These are phyloP conservation scores for Sebastolobus alascanus DNA, from an alignment of 2,797 vertebrate species.

Conservation along the genomic window DNA sequence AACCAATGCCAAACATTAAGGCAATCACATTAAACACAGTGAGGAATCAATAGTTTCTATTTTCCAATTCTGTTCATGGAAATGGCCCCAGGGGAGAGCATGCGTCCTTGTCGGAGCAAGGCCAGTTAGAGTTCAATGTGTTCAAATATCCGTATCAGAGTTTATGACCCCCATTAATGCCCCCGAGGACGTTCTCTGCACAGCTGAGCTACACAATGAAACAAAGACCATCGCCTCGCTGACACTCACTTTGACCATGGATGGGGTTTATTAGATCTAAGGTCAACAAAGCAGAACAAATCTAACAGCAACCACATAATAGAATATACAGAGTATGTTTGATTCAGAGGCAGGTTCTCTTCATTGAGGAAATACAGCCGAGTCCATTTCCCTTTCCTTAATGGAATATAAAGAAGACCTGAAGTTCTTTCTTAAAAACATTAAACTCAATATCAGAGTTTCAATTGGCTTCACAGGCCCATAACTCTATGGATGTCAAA, in stretches of 20 bases:
- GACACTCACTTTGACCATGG: constrained; percentile 60
- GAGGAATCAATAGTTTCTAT: constrained; percentile 74
- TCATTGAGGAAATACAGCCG: not conserved
- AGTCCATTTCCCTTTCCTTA: not conserved
- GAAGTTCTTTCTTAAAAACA: not conserved
- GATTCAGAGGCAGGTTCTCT: not conserved
- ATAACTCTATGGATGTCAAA: not conserved
- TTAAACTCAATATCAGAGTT: not conserved
- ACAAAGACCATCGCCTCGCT: constrained; percentile 49
- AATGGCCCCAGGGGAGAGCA: constrained; percentile 61
- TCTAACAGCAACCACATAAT: constrained; percentile 14
- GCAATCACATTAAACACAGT: constrained; percentile 69
- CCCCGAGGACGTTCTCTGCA: constrained; percentile 61
- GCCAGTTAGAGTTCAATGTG: constrained; percentile 80
- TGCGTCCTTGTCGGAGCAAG: constrained; percentile 72
- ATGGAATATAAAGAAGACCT: not conserved
- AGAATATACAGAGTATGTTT: constrained; percentile 28
- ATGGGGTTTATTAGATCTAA: constrained; percentile 60
- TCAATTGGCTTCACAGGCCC: not conserved
- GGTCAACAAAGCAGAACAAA: constrained; percentile 65
- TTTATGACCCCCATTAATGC: constrained; percentile 78
- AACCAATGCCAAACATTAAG: constrained; percentile 37
- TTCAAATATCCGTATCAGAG: constrained; percentile 77
- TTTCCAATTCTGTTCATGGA: constrained; percentile 73
- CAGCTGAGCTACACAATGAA: constrained; percentile 56